phyloP scores from a whole-genome alignment of 2,888 invertebrate genomes.

The Poecilobothrus nobilitatus region DNA sequence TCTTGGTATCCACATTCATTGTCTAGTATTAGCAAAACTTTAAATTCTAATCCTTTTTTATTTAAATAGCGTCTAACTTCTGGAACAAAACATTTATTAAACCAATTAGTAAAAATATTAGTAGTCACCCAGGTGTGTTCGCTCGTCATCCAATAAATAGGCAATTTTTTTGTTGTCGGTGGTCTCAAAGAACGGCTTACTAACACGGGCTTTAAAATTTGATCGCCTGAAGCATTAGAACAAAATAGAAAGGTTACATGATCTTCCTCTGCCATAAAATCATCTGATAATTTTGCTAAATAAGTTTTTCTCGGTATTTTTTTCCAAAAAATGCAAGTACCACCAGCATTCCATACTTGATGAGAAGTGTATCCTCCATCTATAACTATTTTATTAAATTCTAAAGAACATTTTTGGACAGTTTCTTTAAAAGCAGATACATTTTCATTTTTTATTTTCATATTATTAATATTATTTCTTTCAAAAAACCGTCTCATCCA shows the following conservation, averaged over 20 bases:
- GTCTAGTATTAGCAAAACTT: slow-evolving; percentile 21
- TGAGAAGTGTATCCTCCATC: background rate
- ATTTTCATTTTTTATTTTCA: slow-evolving; percentile 20
- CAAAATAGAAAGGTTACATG: too few relatives aligned
- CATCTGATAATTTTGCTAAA: too few relatives aligned
- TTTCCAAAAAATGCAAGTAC: too few relatives aligned
- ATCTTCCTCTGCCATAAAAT: too few relatives aligned
- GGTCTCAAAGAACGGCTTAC: too few relatives aligned
- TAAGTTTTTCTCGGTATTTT: too few relatives aligned
- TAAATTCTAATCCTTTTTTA: slow-evolving; percentile 20
- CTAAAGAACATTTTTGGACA: slow-evolving; percentile 16
- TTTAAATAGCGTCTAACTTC: slow-evolving; percentile 22
- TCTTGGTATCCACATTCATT: slow-evolving; percentile 20
- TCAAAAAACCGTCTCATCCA: slow-evolving; percentile 20
- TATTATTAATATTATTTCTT: slow-evolving; percentile 19
- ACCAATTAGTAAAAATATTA: slow-evolving; percentile 24
- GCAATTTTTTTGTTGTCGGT: background rate
- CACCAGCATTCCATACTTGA: too few relatives aligned
- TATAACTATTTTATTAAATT: slow-evolving; percentile 21
- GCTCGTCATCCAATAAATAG: slow-evolving; percentile 29
- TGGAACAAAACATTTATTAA: slow-evolving; percentile 23
- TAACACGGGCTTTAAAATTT: too few relatives aligned
- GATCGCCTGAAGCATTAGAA: too few relatives aligned
- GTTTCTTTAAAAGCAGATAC: slow-evolving; percentile 18
- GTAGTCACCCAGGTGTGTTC: slow-evolving; percentile 27